phyloP scores from a whole-genome alignment of 2,113 vertebrate species.

The Argyrosomus japonicus region DNA sequence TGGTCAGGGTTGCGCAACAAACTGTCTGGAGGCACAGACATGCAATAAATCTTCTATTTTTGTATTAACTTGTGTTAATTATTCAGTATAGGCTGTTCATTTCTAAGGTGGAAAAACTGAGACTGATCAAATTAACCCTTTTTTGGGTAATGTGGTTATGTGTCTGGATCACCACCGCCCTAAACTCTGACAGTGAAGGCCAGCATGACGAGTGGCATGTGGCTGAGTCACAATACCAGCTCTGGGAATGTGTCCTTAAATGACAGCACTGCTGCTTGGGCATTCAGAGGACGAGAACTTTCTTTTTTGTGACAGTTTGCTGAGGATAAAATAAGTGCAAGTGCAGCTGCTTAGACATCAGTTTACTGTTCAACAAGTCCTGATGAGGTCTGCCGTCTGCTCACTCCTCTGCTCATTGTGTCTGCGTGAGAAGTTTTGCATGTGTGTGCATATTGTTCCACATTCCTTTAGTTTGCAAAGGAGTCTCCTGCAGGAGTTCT shows the following conservation, averaged over 20 bases:
- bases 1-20: slow-evolving; percentile 44
- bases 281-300: background rate
- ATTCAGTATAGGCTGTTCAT: background rate
- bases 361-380: slow-evolving; percentile 28
- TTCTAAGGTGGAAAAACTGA: slow-evolving; percentile 38
- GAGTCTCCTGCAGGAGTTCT: no score
- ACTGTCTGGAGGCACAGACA: slow-evolving; percentile 47
- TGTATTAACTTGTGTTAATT: background rate
- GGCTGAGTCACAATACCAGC: slow-evolving; percentile 48
- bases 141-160: background rate
- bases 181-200: background rate
- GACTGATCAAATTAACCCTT: slow-evolving; percentile 8
- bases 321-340: slow-evolving; percentile 25
- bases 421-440: background rate
- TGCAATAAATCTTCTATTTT: background rate
- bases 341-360: background rate
- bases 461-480: background rate
- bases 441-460: background rate
- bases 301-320: background rate
- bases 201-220: slow-evolving; percentile 16
- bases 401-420: background rate
- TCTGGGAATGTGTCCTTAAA: slow-evolving; percentile 39
- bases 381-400: background rate
- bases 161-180: slow-evolving; percentile 39
- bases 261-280: background rate